Evolutionary conservation across 37 sponge, comb jelly and placozoan species (phyloP), one percentile per base, ranked within the genome.

Genomic region (Amphimedon queenslandica): DNA sequence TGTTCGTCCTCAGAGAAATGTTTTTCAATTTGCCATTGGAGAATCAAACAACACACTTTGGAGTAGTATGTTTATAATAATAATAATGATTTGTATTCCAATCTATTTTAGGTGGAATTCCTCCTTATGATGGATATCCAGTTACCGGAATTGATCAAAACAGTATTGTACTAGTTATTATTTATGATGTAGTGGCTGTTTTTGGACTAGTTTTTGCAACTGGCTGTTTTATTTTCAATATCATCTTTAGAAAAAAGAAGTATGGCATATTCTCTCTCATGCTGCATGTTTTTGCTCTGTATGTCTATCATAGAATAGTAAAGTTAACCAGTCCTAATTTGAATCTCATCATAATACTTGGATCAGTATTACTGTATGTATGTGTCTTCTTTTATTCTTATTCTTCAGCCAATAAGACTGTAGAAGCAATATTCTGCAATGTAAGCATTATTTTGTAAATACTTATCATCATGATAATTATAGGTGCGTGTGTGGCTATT

Each of bases 301-400:
- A 60, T 60, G 61, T n/a, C 8, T 25, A 6, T 70, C 42, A 20
- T 30, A 70, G 71, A 21, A 39, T 70, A 42, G 71, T 70, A 25
- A 70, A 70, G 29, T 41, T 70, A 18, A 21, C 43, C 39, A 70
- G 71, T 70, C 71, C 71, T 24, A 70, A 70, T 39, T 24, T 70
- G 24, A 70, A 70, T 24, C 23, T 28, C 55, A 29, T 70, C 40
- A 39, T 70, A 11, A 70, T 70, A 8, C 4, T 41, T 42, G 71
- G 71, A 24, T 47, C 71, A 41, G 53, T 21, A 4, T n/a, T 70
- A 3, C 53, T 70, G 8, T 70, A 70, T 24, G 10, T 70, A 42
- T 37, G 40, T 21, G 33, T 70, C 5, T 70, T 41, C 42, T 67
- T 67, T 23, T 67, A 67, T 33, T 27, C 38, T 11, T 35, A 20